Conservation (phyloP, 2,797 vertebrate genomes). For the Leucoraja ocellata region DNA sequence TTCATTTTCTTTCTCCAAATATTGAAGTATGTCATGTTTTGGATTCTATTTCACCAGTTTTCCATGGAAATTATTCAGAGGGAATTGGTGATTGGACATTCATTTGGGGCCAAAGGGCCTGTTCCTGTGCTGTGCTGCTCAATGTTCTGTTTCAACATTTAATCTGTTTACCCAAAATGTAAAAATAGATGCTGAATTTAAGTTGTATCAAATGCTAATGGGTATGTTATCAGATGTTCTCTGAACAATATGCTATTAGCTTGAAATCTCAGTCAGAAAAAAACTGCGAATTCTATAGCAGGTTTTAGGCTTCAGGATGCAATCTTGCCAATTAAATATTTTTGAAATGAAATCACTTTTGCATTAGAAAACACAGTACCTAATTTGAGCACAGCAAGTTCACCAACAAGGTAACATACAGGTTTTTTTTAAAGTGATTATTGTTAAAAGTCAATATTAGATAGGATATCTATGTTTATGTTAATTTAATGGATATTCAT, state of each 20-base stretch:
- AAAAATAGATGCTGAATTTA: background rate
- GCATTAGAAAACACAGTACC: background rate
- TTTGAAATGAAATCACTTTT: background rate
- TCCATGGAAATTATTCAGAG: background rate
- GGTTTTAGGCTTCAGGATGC: background rate
- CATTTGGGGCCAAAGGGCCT: no score
- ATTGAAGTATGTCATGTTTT: background rate
- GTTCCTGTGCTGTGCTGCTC: no score
- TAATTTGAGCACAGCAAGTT: background rate
- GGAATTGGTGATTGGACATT: background rate
- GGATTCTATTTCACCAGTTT: background rate
- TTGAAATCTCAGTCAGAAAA: background rate
- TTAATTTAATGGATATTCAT: no score
- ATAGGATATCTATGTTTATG: no score
- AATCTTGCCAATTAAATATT: background rate
- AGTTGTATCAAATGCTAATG: background rate
- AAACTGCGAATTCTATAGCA: background rate
- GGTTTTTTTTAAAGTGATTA: background rate
- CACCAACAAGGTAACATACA: background rate
- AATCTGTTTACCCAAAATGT: background rate
- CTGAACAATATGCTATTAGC: no score
- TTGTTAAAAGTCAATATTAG: background rate
- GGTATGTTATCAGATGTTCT: background rate
- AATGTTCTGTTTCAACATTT: background rate
- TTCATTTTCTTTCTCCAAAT: background rate